Evolutionary conservation across 2,888 invertebrate genomes (phyloP).

Genomic region (Atethmia centrago): DNA sequence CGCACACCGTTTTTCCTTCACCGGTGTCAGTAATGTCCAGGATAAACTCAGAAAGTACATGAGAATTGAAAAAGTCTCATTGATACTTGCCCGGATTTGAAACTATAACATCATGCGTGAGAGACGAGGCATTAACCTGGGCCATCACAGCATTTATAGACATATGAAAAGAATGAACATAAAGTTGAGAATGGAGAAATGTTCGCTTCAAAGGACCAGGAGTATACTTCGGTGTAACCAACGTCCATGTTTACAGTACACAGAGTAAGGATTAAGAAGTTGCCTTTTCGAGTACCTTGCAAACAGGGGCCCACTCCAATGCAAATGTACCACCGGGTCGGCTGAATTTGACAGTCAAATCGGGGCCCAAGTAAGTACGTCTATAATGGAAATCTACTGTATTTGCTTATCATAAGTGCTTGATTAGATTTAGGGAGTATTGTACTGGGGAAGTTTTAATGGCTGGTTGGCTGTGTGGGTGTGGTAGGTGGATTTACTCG

Average conservation of each 20-base stretch:
- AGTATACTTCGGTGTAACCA: conserved; percentile 64
- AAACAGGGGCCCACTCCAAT: conserved; percentile 71
- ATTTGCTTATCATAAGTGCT: conserved; percentile 72
- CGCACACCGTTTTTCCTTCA: too few species aligned
- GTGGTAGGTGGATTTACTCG: background rate
- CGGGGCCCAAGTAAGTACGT: conserved; percentile 64
- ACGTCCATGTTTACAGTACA: conserved; percentile 59
- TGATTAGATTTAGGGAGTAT: conserved; percentile 65
- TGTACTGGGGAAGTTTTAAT: conserved; percentile 55
- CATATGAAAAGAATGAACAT: too few species aligned
- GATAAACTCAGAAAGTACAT: too few species aligned
- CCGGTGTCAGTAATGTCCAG: too few species aligned
- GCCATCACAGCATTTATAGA: too few species aligned
- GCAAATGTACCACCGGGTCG: conserved; percentile 67
- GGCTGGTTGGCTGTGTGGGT: conserved; percentile 14
- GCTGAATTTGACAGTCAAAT: conserved; percentile 74
- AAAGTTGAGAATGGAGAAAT: background rate
- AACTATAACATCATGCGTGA: too few species aligned
- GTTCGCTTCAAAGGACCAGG: background rate
- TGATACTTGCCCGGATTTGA: too few species aligned
- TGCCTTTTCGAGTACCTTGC: conserved; percentile 77
- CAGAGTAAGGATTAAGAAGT: conserved; percentile 75
- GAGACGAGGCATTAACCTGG: too few species aligned
- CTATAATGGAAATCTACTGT: conserved; percentile 74
- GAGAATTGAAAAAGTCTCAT: too few species aligned